Evolutionary conservation across 2,113 vertebrate genomes (phyloP).

Genomic region (Oncorhynchus mykiss): DNA sequence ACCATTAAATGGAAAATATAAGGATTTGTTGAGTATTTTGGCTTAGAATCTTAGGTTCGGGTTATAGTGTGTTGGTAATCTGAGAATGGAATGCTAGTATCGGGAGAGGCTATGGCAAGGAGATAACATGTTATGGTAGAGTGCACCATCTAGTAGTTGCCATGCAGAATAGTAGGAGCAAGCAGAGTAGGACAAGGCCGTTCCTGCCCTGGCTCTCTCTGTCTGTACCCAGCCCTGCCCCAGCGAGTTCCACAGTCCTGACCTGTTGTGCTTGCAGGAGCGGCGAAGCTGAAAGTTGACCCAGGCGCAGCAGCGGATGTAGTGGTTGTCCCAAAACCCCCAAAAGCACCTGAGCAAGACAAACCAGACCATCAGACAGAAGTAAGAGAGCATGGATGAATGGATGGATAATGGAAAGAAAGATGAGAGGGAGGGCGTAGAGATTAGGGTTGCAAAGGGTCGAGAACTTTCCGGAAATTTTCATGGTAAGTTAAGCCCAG

Average conservation of each 20-base stretch:
- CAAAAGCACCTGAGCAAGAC: slow-evolving; percentile 80
- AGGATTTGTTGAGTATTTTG: background rate
- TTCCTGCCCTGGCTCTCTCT: background rate
- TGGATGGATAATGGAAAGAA: background rate
- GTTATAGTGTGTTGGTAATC: background rate
- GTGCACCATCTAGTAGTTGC: slow-evolving; percentile 31
- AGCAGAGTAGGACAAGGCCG: background rate
- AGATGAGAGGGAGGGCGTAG: background rate
- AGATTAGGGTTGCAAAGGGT: no score
- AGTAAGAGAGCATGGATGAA: background rate
- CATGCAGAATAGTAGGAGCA: background rate
- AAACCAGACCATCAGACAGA: slow-evolving; percentile 26
- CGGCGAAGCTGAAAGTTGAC: slow-evolving; percentile 87
- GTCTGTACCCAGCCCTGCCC: background rate
- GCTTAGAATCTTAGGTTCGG: background rate
- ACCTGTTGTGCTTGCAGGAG: slow-evolving; percentile 85
- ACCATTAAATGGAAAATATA: background rate
- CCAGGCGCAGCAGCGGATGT: slow-evolving; percentile 75
- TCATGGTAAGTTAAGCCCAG: no score
- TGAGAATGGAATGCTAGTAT: background rate
- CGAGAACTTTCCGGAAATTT: no score
- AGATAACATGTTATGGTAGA: background rate
- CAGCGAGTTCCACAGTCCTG: slow-evolving; percentile 11
- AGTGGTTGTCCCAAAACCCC: slow-evolving; percentile 87
- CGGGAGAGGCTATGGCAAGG: background rate